Base-by-base conservation (phyloP, 1,140 invertebrate species). In the Rhynchophorus ferrugineus region DNA sequence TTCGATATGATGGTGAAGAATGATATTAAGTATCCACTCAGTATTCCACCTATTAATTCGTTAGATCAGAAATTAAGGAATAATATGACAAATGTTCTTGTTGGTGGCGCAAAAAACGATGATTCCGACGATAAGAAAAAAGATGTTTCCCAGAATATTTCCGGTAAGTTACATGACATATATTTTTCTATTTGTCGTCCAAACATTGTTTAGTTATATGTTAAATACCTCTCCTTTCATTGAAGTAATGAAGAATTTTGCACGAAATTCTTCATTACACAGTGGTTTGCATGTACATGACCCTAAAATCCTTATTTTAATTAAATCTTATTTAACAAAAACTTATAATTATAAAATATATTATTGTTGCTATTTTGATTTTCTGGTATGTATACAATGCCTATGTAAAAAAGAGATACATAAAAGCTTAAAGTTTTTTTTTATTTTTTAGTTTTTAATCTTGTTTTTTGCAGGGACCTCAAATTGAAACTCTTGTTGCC, bases 31-130 rank as follows among this genome's bases (percentile, higher is more conserved):
- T 69, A 66, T 47, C 61, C 63, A 1, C 29, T 66, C 7, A 53
- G 57, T 2, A 54, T 69, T 11, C 57, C 64, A 60, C 65, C 50
- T 44, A 62, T 38, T 62, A 61, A 64, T 44, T 60, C 54, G 16
- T 49, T 68, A 43, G 67, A 69, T 24, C 52, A 54, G 13, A 69
- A 69, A 50, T 60, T 68, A 21, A 43, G 62, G 3, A 68, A 62
- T 50, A 64, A 60, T 41, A 58, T 65, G 55, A 59, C 59, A 34
- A 60, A 45, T 18, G 46, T 64, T n/a, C 14, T 52, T 22, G 45
- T 43, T 19, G 24, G 24, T 7, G 57, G 59, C 39, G 52, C 57
- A 1, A 66, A 65, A 37, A 29, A 17, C 7, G 51, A 54, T 2
- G 51, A 54, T 6, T 8, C 33, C 9, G 51, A 54, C 3, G 44